These are phyloP conservation scores for Phylloscopus collybita DNA, from an alignment of 2,797 vertebrate species.

Conservation along the genomic window DNA sequence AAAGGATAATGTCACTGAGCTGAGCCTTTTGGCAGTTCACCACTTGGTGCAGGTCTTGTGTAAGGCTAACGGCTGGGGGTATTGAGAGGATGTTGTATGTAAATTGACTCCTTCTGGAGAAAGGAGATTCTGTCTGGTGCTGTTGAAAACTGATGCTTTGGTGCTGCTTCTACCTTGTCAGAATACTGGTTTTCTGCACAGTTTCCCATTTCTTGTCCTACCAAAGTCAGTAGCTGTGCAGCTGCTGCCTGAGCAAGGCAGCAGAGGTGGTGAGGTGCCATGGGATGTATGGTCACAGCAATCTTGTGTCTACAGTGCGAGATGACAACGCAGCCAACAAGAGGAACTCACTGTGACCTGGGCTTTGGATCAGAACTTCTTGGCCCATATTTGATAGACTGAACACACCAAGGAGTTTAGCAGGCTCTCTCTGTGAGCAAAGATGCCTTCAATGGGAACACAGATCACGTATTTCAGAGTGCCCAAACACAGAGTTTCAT, in stretches of 20 bases:
- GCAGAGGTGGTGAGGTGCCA: not conserved
- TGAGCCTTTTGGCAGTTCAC: not conserved
- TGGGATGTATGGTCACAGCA: not conserved
- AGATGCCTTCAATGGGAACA: not conserved
- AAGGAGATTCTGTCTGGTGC: not conserved
- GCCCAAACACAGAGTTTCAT: not conserved
- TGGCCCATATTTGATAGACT: not conserved
- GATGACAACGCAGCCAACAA: not conserved
- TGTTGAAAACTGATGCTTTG: not conserved
- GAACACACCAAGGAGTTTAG: rapidly evolving
- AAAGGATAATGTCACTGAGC: not conserved
- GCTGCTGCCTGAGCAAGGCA: not conserved
- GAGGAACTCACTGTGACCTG: rapidly evolving
- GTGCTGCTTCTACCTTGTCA: not conserved
- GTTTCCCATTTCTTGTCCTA: not conserved
- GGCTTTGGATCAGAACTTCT: not conserved
- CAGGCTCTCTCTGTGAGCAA: not conserved
- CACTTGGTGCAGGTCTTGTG: not conserved
- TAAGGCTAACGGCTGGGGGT: not conserved
- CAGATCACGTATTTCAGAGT: not conserved
- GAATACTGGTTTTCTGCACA: not conserved
- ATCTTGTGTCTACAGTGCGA: not conserved
- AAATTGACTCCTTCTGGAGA: not conserved
- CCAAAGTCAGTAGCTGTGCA: not conserved
- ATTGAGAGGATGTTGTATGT: not conserved